Evolutionary conservation across 2,797 vertebrate species (phyloP).

Genomic region (Nyctalus aviator): DNA sequence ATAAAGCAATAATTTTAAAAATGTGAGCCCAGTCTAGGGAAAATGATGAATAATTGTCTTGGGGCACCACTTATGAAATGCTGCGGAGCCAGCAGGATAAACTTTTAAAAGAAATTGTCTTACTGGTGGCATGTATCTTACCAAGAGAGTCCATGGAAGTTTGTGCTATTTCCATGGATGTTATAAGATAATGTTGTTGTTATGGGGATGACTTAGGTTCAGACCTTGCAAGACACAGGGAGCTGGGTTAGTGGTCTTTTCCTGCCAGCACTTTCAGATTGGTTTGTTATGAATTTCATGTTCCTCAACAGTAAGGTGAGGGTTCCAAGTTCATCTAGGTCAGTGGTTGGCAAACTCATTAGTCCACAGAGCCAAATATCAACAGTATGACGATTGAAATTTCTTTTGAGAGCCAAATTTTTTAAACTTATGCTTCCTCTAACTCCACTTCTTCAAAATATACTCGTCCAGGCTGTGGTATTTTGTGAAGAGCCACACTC

Average conservation of each 20-base stretch:
- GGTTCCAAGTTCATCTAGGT: not conserved
- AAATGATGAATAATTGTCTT: constrained; percentile 17
- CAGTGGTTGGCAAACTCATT: no score
- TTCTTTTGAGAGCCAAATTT: no score
- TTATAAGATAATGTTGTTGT: not conserved
- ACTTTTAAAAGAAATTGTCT: constrained; percentile 16
- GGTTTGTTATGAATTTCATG: not conserved
- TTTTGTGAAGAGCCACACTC: no score
- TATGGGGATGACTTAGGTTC: not conserved
- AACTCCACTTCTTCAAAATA: no score
- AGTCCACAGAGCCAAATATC: no score
- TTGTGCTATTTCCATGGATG: not conserved
- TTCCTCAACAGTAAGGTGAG: not conserved
- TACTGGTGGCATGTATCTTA: not conserved
- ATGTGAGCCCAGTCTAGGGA: not conserved
- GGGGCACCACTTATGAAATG: not conserved
- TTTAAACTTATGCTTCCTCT: no score
- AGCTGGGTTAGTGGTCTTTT: not conserved
- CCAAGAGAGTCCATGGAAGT: not conserved
- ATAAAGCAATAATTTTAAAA: constrained; percentile 28
- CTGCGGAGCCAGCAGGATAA: not conserved
- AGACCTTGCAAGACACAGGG: not conserved
- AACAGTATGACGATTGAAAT: no score
- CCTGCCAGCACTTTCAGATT: not conserved
- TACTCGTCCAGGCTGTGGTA: no score